Percentiles rank a stretch among this genome's conserved stretches.
Conservation (phyloP, 1,140 invertebrate genomes). For the Pygmarrhopalites habei region DNA sequence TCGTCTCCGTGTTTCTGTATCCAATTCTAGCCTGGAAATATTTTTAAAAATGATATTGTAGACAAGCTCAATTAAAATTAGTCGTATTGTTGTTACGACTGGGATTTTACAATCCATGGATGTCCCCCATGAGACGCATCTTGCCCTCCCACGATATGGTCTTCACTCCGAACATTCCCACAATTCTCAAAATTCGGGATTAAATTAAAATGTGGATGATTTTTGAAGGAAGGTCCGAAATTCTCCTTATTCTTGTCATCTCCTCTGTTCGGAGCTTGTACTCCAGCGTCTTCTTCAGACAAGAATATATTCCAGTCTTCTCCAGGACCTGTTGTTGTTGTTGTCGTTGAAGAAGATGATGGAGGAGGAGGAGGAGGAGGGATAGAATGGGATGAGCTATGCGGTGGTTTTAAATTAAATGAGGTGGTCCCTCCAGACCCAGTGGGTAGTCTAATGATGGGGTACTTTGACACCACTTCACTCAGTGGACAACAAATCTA, state of each 20-base stretch:
- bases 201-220: constrained; percentile 25
- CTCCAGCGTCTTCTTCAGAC: background rate
- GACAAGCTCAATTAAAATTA: no score
- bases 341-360: no score
- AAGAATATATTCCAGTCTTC: background rate
- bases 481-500: background rate
- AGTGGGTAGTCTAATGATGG: no score
- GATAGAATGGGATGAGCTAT: background rate
- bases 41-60: no score
- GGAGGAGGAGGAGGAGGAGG: background rate
- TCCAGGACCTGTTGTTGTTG: no score
- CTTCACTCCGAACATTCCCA: constrained; percentile 6
- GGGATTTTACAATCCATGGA: no score
- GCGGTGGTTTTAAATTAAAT: background rate
- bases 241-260: background rate
- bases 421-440: no score
- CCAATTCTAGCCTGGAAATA: constrained; percentile 34
- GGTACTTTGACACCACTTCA: no score
- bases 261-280: no score
- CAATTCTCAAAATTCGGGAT: constrained; percentile 28
- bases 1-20: constrained; percentile 24
- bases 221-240: background rate
- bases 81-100: no score
- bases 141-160: constrained; percentile 29
- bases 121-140: constrained; percentile 19